These are phyloP conservation scores for Montipora foliosa DNA, from an alignment of 64 coral and sea anemone species.

Conservation along the genomic window DNA sequence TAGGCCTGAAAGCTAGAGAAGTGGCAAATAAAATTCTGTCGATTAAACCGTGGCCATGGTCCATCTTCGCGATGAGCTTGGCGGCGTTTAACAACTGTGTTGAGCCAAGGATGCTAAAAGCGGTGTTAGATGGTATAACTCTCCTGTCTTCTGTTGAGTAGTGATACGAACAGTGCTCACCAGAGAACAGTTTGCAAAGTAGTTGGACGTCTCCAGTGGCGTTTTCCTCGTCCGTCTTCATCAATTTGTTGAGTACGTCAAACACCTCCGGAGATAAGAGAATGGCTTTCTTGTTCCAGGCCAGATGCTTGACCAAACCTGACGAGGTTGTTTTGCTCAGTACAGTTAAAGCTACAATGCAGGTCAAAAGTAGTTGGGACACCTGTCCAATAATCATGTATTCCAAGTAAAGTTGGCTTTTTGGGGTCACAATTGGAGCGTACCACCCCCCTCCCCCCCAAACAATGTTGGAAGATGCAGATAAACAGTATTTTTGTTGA, in stretches of 20 bases:
- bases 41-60: slow-evolving; percentile 22
- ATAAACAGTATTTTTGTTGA: too few relatives aligned
- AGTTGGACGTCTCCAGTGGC: background rate
- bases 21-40: slow-evolving; percentile 23
- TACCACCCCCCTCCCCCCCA: too few relatives aligned
- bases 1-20: slow-evolving; percentile 29
- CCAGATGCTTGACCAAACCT: slow-evolving; percentile 23
- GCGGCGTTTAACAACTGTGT: slow-evolving; percentile 46
- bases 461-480: too few relatives aligned
- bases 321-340: slow-evolving; percentile 27
- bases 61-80: slow-evolving; percentile 43
- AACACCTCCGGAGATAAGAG: slow-evolving; percentile 37
- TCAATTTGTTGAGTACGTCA: slow-evolving; percentile 44
- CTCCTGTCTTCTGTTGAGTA: too few relatives aligned
- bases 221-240: slow-evolving; percentile 45
- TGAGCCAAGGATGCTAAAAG: slow-evolving; percentile 43
- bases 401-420: too few relatives aligned
- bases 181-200: slow-evolving; percentile 46
- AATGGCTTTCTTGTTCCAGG: slow-evolving; percentile 16
- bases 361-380: too few relatives aligned
- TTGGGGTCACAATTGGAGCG: too few relatives aligned
- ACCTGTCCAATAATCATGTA: too few relatives aligned
- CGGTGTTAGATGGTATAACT: slow-evolving; percentile 22
- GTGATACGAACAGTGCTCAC: slow-evolving; percentile 12
- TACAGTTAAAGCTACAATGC: too few relatives aligned